Evolutionary conservation across 2,113 vertebrate genomes (phyloP), one percentile per base, ranked within the genome.

Genomic region (Ariopsis seemanni): DNA sequence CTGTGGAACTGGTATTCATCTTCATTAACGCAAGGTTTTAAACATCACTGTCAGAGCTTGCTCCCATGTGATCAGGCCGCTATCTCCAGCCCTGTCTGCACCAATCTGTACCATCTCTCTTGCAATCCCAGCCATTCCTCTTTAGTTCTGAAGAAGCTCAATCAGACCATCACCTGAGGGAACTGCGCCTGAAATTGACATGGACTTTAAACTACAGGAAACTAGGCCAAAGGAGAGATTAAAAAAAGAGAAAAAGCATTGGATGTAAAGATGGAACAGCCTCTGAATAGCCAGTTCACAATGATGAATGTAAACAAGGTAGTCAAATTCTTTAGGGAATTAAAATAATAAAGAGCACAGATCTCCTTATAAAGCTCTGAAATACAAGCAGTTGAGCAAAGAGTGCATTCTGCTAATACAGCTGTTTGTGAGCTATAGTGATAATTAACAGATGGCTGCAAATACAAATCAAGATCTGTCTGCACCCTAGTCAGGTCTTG

Each of bases 1-100:
- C 86, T 82, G 63, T 84, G 86, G 88, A 83, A 79, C 78, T 42
- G 9, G 25, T 82, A 88, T 92, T 91, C 89, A 87, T 90, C 91
- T 91, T 91, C 89, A 91, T 91, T 91, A 89, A 90, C 14, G 74
- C 81, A 87, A 79, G 60, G 79, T 74, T 91, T 89, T 90, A 86
- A 88, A 80, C 88, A 88, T 86, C 83, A 84, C 82, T 82, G 86
- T 85, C 88, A 87, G 74, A 48, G 25, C 62, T 30, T n/a, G 69
- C 80, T 90, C 91, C 90, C 89, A 79, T 85, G 89, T 80, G 88
- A 77, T 82, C 65, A 82, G 27, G 48, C 60, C 55, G 81, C 85
- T 86, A 71, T 85, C 80, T 86, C 60, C 27, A 69, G 50, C 71
- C 69, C 83, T 84, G 88, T 88, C 91, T 60, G 48, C 75, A 22